These are phyloP conservation scores for Dynastes hyllus DNA, from an alignment of 2,888 invertebrate species.

Conservation along the genomic window DNA sequence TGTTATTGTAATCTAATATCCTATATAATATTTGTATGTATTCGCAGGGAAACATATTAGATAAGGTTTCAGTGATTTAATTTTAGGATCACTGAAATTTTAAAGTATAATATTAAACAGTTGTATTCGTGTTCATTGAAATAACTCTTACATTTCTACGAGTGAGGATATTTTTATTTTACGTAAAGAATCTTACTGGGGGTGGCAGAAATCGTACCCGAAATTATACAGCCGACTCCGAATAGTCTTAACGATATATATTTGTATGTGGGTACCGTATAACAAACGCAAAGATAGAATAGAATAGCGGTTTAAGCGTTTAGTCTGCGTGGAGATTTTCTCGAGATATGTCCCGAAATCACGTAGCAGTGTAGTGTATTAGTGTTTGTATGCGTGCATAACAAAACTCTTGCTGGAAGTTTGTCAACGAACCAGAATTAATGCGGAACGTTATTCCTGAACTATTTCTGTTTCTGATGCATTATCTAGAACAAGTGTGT, in stretches of 20 bases:
- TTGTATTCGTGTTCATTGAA: no score
- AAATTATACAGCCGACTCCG: slow-evolving; percentile 16
- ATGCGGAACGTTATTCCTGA: slow-evolving; percentile 15
- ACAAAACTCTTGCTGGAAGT: slow-evolving; percentile 21
- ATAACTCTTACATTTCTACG: not conserved
- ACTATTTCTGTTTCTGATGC: slow-evolving; percentile 32
- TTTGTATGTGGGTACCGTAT: slow-evolving; percentile 11
- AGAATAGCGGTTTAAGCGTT: slow-evolving; percentile 36
- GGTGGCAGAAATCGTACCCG: slow-evolving; percentile 8
- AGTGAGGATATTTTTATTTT: not conserved
- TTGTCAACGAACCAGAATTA: slow-evolving; percentile 31
- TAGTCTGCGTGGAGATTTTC: slow-evolving; percentile 30
- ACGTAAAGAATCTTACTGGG: not conserved
- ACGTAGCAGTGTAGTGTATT: slow-evolving; percentile 15
- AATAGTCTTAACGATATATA: not conserved
- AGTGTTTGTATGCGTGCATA: not conserved
- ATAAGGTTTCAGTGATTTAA: no score
- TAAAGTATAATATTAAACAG: no score
- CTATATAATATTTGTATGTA: no score
- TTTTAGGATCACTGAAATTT: no score
- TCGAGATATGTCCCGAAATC: slow-evolving; percentile 37
- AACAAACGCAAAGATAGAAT: slow-evolving; percentile 34
- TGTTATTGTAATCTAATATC: no score
- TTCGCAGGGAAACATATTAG: no score
- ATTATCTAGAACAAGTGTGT: slow-evolving; percentile 34